Evolutionary conservation across 30 jellyfish, hydroid and myxozoan genomes (phyloP).

Genomic region (Phacellophora camtschatica): DNA sequence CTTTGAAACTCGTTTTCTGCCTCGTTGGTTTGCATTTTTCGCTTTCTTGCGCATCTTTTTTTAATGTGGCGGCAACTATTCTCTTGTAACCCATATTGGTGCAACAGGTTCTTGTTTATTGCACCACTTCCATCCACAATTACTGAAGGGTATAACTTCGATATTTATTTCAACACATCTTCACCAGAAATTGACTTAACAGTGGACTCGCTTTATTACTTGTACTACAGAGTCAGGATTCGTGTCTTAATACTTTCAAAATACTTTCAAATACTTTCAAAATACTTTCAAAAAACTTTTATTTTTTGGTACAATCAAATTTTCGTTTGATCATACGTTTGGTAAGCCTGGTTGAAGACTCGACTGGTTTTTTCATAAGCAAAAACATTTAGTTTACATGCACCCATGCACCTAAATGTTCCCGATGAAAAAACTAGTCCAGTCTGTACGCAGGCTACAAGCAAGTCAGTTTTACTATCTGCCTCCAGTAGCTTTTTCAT

Average conservation of each 20-base stretch:
- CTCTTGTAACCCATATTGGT: constrained; percentile 50
- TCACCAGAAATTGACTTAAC: constrained; percentile 41
- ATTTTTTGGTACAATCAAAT: constrained; percentile 37
- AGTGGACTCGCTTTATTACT: constrained; percentile 54
- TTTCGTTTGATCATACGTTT: constrained; percentile 38
- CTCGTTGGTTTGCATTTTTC: neutral
- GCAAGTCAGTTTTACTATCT: constrained; percentile 16
- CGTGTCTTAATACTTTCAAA: constrained; percentile 49
- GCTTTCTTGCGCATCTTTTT: neutral
- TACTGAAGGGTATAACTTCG: neutral
- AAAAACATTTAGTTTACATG: neutral
- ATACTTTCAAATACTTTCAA: too few relatives aligned
- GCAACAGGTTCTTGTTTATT: constrained; percentile 15
- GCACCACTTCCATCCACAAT: constrained; percentile 43
- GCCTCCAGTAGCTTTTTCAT: constrained; percentile 23
- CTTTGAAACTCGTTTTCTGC: neutral
- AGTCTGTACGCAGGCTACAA: neutral
- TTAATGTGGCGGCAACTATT: constrained; percentile 37
- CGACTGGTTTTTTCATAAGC: neutral
- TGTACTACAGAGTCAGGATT: constrained; percentile 55
- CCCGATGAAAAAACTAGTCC: too few relatives aligned
- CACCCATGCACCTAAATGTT: too few relatives aligned
- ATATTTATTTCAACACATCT: constrained; percentile 3
- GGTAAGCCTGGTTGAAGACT: constrained; percentile 9
- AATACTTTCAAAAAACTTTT: too few relatives aligned